Conservation (phyloP, 2,888 invertebrate species). For the Morpho deidamia region DNA sequence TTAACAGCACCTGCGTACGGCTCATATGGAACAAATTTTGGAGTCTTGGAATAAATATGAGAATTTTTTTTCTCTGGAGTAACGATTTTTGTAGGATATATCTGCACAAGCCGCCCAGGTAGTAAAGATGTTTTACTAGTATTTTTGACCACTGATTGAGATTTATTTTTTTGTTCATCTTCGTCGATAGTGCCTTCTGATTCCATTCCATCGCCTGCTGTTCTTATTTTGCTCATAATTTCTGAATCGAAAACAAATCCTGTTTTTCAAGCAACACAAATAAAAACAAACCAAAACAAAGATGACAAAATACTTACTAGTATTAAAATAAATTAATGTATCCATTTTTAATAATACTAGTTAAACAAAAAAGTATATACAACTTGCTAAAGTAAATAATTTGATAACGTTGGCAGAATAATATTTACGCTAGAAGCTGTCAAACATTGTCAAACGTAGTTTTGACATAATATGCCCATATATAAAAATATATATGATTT, state of each 20-base stretch:
- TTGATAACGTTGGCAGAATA: no score
- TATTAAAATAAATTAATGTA: conserved; percentile 20
- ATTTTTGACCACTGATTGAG: conserved; percentile 22
- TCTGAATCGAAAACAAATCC: conserved; percentile 36
- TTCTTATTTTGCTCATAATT: conserved; percentile 72
- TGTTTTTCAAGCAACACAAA: background rate
- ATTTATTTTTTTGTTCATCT: conserved; percentile 28
- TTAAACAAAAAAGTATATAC: no score
- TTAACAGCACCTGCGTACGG: conserved; percentile 92
- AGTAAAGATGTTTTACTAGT: conserved; percentile 22
- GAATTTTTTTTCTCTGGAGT: conserved; percentile 75
- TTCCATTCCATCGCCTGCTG: conserved; percentile 90
- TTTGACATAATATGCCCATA: no score
- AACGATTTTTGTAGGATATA: conserved; percentile 80
- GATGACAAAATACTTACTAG: conserved; percentile 15
- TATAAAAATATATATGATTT: no score
- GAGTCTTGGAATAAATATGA: conserved; percentile 79
- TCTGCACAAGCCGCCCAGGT: conserved; percentile 53
- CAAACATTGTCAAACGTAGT: no score
- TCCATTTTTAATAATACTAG: conserved; percentile 12
- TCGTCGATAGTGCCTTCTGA: conserved; percentile 60
- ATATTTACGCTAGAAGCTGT: no score
- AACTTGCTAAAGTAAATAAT: no score
- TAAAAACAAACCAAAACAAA: background rate
- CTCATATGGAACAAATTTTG: conserved; percentile 93